Percentiles rank a stretch among this genome's conserved stretches.
These are phyloP conservation scores for Drosophila anomalata DNA, from an alignment of 2,888 invertebrate species.

Conservation along the genomic window DNA sequence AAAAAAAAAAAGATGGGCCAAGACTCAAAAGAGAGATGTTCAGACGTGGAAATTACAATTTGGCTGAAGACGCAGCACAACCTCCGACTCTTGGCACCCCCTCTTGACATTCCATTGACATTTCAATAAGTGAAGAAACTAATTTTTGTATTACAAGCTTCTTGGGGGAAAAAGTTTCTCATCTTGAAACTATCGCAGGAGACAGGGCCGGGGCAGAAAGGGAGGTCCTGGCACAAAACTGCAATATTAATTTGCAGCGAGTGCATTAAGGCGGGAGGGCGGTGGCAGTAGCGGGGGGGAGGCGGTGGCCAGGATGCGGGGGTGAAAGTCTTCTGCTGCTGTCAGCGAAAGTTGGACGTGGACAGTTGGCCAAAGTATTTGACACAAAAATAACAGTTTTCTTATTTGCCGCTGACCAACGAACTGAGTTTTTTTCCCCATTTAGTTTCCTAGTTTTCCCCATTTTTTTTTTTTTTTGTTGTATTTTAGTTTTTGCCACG, in stretches of 20 bases:
- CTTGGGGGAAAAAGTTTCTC: constrained; percentile 63
- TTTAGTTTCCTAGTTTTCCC: constrained; percentile 34
- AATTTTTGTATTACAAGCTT: constrained; percentile 65
- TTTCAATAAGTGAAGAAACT: constrained; percentile 80
- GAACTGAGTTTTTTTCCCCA: constrained; percentile 63
- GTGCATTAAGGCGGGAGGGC: constrained; percentile 67
- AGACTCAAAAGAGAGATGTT: constrained; percentile 27
- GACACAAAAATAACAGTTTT: constrained; percentile 79
- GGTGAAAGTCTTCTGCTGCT: constrained; percentile 49
- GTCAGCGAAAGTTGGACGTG: constrained; percentile 79
- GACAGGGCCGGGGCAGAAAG: neutral
- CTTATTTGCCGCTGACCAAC: constrained; percentile 66
- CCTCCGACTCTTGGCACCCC: neutral
- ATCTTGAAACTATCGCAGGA: constrained; percentile 49
- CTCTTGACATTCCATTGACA: constrained; percentile 76
- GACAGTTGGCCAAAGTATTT: constrained; percentile 75
- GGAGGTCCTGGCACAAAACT: constrained; percentile 42
- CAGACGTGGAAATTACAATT: constrained; percentile 75
- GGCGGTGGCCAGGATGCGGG: neutral
- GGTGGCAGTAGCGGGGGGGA: neutral
- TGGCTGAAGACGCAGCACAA: constrained; percentile 47
- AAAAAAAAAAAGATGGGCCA: constrained; percentile 32
- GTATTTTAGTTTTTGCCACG: constrained; percentile 36
- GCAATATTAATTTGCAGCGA: constrained; percentile 78
- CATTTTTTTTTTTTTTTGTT: constrained; percentile 1